Evolutionary conservation across 2,797 vertebrate species (phyloP).

Genomic region (Iguana delicatissima): DNA sequence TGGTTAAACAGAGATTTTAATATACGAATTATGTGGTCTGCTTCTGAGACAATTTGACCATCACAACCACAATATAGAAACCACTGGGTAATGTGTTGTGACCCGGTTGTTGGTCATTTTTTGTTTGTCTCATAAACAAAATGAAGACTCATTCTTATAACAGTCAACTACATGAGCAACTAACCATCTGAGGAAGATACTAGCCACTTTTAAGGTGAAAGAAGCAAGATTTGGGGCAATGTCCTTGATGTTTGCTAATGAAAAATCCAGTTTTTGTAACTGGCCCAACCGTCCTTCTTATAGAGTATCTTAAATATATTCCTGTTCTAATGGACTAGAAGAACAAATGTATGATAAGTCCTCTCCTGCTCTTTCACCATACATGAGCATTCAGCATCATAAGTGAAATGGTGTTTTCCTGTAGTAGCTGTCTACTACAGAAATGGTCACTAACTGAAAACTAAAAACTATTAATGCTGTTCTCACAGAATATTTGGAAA

Average conservation of each 20-base stretch:
- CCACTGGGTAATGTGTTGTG: no score
- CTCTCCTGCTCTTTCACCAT: neutral
- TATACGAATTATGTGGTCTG: neutral
- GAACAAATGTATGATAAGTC: neutral
- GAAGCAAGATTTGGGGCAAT: neutral
- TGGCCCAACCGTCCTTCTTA: neutral
- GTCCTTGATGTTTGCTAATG: neutral
- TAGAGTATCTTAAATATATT: neutral
- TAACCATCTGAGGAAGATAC: neutral
- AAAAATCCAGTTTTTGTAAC: neutral
- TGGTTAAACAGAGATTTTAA: neutral
- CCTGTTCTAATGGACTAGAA: neutral
- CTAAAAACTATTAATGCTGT: neutral
- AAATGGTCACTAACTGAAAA: neutral
- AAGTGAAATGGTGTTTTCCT: neutral
- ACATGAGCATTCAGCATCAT: neutral
- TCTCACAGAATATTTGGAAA: slow-evolving; percentile 7
- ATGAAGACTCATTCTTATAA: neutral
- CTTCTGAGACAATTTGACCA: neutral
- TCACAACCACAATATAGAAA: neutral
- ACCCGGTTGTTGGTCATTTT: neutral
- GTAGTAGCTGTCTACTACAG: neutral
- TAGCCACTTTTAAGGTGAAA: neutral
- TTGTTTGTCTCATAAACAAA: neutral
- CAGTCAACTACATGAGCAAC: neutral